phyloP scores from a whole-genome alignment of 1,140 invertebrate genomes.

The Zeugodacus cucurbitae region DNA sequence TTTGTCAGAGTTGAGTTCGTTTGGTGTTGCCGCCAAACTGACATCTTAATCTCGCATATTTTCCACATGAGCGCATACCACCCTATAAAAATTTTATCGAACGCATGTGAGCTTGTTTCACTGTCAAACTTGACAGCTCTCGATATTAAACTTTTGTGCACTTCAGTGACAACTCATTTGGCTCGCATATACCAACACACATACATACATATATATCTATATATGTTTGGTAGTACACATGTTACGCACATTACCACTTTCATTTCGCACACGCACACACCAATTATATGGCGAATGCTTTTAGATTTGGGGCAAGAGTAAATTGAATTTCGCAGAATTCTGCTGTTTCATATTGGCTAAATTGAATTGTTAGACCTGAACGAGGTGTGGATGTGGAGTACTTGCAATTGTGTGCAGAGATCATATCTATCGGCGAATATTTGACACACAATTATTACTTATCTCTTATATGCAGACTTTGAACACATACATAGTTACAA shows the following conservation, averaged over 20 bases:
- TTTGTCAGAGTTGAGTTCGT: constrained; percentile 44
- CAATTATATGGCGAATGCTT: not conserved
- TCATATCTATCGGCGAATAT: not conserved
- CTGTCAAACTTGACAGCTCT: constrained; percentile 55
- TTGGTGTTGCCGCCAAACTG: constrained; percentile 45
- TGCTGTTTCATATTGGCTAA: not conserved
- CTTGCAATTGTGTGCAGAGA: not conserved
- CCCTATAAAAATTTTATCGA: constrained; percentile 38
- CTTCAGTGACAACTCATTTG: constrained; percentile 50
- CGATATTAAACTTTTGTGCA: constrained; percentile 55
- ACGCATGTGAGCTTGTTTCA: constrained; percentile 19
- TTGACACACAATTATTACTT: no score
- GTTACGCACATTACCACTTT: not conserved
- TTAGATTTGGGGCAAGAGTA: constrained; percentile 24
- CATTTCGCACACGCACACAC: not conserved
- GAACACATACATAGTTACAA: no score
- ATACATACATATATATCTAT: not conserved
- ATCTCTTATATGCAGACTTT: no score
- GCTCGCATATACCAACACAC: not conserved
- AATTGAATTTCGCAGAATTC: constrained; percentile 40
- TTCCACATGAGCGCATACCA: constrained; percentile 55
- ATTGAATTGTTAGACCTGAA: not conserved
- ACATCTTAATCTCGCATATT: constrained; percentile 66
- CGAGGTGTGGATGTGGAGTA: not conserved
- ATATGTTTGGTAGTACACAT: not conserved